These are phyloP conservation scores for Drosophila histrio DNA, from an alignment of 2,888 invertebrate species.

Conservation along the genomic window DNA sequence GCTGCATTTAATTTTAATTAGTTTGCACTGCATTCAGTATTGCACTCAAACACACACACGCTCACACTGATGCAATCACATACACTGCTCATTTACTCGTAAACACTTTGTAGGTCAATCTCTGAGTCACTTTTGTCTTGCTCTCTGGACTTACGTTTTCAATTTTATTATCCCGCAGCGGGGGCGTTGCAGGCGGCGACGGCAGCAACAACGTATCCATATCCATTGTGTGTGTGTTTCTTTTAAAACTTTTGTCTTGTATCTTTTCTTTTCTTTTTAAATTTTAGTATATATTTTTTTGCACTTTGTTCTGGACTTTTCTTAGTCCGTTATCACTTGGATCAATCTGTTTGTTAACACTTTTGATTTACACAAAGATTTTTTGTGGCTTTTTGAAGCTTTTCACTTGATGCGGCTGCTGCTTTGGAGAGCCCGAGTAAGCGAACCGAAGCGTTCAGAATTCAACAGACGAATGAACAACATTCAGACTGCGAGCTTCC, in stretches of 20 bases:
- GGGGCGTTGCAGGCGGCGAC: slow-evolving; percentile 90
- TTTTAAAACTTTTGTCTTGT: slow-evolving; percentile 1
- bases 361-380: slow-evolving; percentile 36
- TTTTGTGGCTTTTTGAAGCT: slow-evolving; percentile 27
- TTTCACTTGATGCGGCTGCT: slow-evolving; percentile 44
- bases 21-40: slow-evolving; percentile 52
- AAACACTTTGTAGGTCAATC: slow-evolving; percentile 56
- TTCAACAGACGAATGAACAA: slow-evolving; percentile 84
- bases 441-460: slow-evolving; percentile 82
- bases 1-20: slow-evolving; percentile 61
- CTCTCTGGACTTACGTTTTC: slow-evolving; percentile 81
- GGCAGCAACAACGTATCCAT: slow-evolving; percentile 84
- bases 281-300: slow-evolving; percentile 6
- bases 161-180: slow-evolving; percentile 85
- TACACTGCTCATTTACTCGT: slow-evolving; percentile 23
- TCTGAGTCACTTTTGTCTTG: slow-evolving; percentile 50
- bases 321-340: slow-evolving; percentile 44
- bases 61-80: slow-evolving; percentile 13
- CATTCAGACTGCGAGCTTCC: slow-evolving; percentile 68
- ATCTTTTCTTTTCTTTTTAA: slow-evolving; percentile 1
- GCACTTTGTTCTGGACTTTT: slow-evolving; percentile 47
- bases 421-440: slow-evolving; percentile 41
- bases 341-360: slow-evolving; percentile 35
- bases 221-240: slow-evolving; percentile 76
- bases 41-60: slow-evolving; percentile 8